Percentiles rank a stretch among this genome's conserved stretches.
phyloP scores from a whole-genome alignment of 2,113 vertebrate species.

The Illadopsis cleaveri region DNA sequence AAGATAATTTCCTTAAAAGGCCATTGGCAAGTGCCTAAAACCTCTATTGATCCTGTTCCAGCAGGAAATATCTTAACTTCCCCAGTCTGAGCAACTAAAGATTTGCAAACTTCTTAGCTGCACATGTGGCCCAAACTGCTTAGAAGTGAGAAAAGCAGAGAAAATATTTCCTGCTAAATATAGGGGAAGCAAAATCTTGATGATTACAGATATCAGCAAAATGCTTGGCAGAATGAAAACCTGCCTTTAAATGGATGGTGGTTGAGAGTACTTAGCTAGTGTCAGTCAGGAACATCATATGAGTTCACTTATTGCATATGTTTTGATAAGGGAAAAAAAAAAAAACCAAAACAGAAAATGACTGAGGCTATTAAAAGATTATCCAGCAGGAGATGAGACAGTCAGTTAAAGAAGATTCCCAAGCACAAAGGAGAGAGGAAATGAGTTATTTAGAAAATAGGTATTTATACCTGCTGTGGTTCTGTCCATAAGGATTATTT shows the following conservation, averaged over 20 bases:
- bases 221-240: not conserved
- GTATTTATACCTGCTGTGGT: slow-evolving; percentile 14
- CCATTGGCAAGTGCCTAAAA: slow-evolving; percentile 16
- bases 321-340: not conserved
- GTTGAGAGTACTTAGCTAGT: not conserved
- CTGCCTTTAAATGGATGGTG: not conserved
- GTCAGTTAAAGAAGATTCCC: slow-evolving; percentile 7
- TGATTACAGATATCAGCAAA: not conserved
- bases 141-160: not conserved
- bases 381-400: not conserved
- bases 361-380: slow-evolving; percentile 33
- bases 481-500: slow-evolving; percentile 11
- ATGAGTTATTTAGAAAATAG: not conserved
- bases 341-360: not conserved
- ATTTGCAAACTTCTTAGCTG: not conserved
- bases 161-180: not conserved
- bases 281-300: not conserved
- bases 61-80: slow-evolving; percentile 6
- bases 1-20: slow-evolving; percentile 44
- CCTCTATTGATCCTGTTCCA: slow-evolving; percentile 4
- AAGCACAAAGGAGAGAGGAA: not conserved
- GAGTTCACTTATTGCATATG: not conserved
- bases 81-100: not conserved
- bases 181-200: not conserved
- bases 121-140: not conserved